Conservation (phyloP, 2,797 vertebrate species). For the Huso huso region DNA sequence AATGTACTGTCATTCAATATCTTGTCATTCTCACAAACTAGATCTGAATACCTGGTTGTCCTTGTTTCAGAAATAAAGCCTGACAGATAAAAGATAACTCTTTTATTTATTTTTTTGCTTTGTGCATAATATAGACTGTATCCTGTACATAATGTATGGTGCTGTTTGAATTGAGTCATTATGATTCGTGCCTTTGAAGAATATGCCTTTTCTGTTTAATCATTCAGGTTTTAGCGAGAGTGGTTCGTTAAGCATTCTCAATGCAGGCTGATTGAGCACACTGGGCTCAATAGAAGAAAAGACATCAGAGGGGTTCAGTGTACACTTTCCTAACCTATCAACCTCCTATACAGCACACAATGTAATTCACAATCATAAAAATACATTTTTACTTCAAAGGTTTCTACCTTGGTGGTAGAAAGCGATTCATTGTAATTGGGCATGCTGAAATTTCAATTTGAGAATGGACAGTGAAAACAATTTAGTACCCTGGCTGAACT, state of each 20-base stretch:
- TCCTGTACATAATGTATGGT: too few species aligned
- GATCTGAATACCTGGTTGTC: too few species aligned
- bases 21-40: too few species aligned
- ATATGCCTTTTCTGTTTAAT: slow-evolving; percentile 57
- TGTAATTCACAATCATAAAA: slow-evolving; percentile 61
- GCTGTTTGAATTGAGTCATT: slow-evolving; percentile 48
- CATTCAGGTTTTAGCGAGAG: slow-evolving; percentile 63
- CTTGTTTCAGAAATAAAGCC: too few species aligned
- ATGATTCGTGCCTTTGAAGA: slow-evolving; percentile 54
- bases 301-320: slow-evolving; percentile 59
- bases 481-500: too few species aligned
- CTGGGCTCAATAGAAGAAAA: slow-evolving; percentile 71
- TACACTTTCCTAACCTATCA: slow-evolving; percentile 72
- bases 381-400: slow-evolving; percentile 73
- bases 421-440: too few species aligned
- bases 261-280: slow-evolving; percentile 66
- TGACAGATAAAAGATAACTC: too few species aligned
- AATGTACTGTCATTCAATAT: too few species aligned
- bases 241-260: slow-evolving; percentile 72
- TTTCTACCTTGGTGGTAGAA: slow-evolving; percentile 44
- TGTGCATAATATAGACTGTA: too few species aligned
- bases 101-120: too few species aligned
- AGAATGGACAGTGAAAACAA: too few species aligned
- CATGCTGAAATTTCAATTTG: too few species aligned
- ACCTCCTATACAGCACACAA: slow-evolving; percentile 58